Evolutionary conservation across 2,888 invertebrate genomes (phyloP).

Genomic region (Hypomecis atomaria): DNA sequence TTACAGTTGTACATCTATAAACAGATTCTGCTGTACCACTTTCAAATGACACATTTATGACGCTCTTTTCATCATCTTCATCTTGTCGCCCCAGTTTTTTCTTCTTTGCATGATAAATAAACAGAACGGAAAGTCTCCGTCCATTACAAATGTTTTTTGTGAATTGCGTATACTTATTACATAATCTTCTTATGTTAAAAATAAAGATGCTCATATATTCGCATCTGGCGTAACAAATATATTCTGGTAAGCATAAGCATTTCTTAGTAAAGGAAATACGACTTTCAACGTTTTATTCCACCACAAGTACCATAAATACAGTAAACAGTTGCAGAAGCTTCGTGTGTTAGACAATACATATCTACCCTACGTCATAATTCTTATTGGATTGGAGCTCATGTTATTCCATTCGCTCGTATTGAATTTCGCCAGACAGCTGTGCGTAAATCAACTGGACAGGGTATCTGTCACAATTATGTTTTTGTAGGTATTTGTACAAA

Average conservation of each 20-base stretch:
- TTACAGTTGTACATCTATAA: constrained; percentile 19
- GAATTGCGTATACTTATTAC: constrained; percentile 1
- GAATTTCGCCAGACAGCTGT: constrained; percentile 9
- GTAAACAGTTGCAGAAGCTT: constrained; percentile 9
- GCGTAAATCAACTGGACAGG: constrained; percentile 28
- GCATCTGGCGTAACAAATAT: not conserved
- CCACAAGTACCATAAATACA: not conserved
- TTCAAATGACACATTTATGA: not conserved
- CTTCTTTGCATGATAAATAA: constrained; percentile 9
- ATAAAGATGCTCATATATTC: constrained; percentile 4
- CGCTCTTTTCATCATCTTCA: not conserved
- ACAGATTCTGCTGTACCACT: not conserved
- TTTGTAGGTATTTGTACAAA: not conserved
- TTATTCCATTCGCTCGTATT: constrained; percentile 13
- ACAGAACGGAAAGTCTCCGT: constrained; percentile 7
- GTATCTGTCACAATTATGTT: constrained; percentile 23
- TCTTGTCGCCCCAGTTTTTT: not conserved
- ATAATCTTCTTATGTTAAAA: constrained; percentile 10
- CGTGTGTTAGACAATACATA: not conserved
- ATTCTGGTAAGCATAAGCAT: not conserved
- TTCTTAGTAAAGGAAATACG: constrained; percentile 2
- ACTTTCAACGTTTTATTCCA: constrained; percentile 8
- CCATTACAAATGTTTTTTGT: not conserved
- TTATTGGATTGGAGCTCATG: constrained; percentile 7
- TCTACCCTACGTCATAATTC: constrained; percentile 14